Conservation (phyloP, 2,797 vertebrate genomes). For the Lacerta agilis region DNA sequence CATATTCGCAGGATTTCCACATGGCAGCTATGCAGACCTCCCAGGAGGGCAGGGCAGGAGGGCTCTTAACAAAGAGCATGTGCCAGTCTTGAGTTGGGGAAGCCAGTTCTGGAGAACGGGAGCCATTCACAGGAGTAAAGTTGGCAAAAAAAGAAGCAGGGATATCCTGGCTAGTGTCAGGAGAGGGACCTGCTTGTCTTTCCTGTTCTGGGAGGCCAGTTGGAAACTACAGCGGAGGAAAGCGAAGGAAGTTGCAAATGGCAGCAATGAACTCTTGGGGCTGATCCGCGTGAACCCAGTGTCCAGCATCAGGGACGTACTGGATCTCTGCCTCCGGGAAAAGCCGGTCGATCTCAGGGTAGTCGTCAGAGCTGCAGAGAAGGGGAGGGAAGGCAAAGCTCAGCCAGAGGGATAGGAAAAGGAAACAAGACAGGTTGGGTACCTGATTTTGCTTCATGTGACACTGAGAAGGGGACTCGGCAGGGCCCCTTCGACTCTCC, state of each 20-base stretch:
- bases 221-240: neutral
- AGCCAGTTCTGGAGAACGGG: neutral
- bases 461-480: neutral
- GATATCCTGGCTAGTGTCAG: too few relatives aligned
- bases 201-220: neutral
- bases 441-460: neutral
- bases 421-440: neutral
- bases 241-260: conserved; percentile 85
- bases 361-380: conserved; percentile 85
- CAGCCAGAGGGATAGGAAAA: neutral
- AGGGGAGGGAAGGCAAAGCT: rapidly evolving
- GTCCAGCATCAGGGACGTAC: conserved; percentile 89
- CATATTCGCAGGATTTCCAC: neutral
- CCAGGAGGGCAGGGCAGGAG: rapidly evolving
- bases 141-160: too few relatives aligned
- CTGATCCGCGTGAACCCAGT: conserved; percentile 94
- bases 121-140: too few relatives aligned
- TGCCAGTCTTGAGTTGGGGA: too few relatives aligned
- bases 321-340: conserved; percentile 90
- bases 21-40: too few relatives aligned
- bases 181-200: too few relatives aligned
- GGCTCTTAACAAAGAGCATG: rapidly evolving
- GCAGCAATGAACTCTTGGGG: conserved; percentile 92
- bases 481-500: too few relatives aligned
- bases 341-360: conserved; percentile 90